Evolutionary conservation across 2,888 invertebrate species (phyloP), one percentile per base, ranked within the genome.

Genomic region (Drosophila antonietae): DNA sequence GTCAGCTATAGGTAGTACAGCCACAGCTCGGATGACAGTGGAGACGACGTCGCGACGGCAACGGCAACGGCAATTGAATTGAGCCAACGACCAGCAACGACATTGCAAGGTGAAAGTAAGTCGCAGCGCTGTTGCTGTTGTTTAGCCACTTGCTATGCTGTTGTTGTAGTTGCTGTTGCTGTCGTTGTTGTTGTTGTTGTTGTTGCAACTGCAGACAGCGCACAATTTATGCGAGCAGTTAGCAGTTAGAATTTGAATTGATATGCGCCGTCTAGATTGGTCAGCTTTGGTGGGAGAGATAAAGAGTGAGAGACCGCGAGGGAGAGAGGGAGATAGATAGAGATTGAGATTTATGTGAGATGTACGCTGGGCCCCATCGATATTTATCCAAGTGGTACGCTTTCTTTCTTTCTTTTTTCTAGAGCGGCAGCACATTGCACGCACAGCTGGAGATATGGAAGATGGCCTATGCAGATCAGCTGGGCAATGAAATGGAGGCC

Each of bases 391-490:
- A 31, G 39, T 46, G 52, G 67, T 39, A 49, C 68, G 71, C 66
- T 78, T 71, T 75, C 62, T 67, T 39, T 39, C 37, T 39, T 33
- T 33, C 41, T 37, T 37, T 67, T 71, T 70, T 58, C 43, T 56
- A 97, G 97, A 95, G 96, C 90, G 97, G 97, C 55, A 96, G 96
- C 91, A 96, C 96, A 85, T 93, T 98, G 76, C 96, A 96, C 92
- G 97, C 97, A 33, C 97, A 97, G 91, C 93, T 98, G 90, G 97
- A 98, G 93, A 97, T 98, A 84, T 98, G 98, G 97, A 97, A 97
- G 93, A 96, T 96, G 69, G 96, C 97, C 10, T 94, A 95, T 80
- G 94, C 95, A 75, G 94, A 95, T 92, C 83, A 83, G 73, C 69
- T 87, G 67, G 78, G 81, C 71, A 68, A 60, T 23, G 70, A 68